Evolutionary conservation across 2,113 vertebrate species (phyloP).

Genomic region (Antechinus stuartii): DNA sequence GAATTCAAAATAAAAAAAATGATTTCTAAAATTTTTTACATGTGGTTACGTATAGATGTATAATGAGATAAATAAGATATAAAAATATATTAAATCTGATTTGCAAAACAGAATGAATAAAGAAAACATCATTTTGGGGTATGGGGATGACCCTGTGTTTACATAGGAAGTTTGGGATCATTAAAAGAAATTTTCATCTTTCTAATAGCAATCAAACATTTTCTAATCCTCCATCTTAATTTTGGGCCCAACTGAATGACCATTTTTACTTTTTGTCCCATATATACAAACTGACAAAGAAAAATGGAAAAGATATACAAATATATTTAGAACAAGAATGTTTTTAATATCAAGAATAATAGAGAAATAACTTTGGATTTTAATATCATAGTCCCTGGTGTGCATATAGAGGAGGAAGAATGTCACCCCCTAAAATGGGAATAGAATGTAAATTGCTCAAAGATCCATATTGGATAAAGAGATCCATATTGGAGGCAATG

Average conservation of each 20-base stretch:
- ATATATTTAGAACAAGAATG: too few relatives aligned
- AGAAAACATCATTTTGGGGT: not conserved
- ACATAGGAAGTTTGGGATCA: not conserved
- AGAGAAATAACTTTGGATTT: too few relatives aligned
- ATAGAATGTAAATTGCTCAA: not conserved
- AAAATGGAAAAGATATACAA: too few relatives aligned
- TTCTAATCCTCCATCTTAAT: not conserved
- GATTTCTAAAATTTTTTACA: not conserved
- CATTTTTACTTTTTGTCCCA: too few relatives aligned
- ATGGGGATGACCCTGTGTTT: not conserved
- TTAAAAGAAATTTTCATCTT: not conserved
- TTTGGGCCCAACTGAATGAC: not conserved
- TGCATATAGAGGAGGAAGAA: not conserved
- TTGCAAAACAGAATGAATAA: not conserved
- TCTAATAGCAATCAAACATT: not conserved
- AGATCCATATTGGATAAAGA: not conserved
- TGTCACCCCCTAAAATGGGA: not conserved
- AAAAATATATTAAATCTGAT: not conserved
- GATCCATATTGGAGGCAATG: too few relatives aligned
- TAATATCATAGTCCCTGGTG: not conserved
- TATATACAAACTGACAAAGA: too few relatives aligned
- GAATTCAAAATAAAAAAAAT: not conserved
- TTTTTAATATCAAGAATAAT: too few relatives aligned
- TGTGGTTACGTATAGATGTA: too few relatives aligned
- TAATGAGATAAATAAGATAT: not conserved